These are phyloP conservation scores for Halyomorpha halys DNA, from an alignment of 1,140 invertebrate species.

Conservation along the genomic window DNA sequence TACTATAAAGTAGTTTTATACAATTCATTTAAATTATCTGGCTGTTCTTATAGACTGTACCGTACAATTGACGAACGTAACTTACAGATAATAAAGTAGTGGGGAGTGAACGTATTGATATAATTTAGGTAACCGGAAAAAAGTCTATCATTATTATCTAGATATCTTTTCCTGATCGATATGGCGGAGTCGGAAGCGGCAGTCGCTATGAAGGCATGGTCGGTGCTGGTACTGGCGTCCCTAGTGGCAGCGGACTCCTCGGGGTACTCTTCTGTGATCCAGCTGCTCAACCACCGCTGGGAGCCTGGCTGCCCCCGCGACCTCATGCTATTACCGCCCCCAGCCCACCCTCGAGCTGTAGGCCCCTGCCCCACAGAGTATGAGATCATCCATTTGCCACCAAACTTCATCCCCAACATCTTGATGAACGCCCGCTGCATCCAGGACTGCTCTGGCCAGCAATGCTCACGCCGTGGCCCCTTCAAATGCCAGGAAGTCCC, in stretches of 20 bases:
- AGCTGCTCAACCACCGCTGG: slow-evolving; percentile 14
- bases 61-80: too few species aligned
- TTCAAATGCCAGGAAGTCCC: background rate
- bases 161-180: too few species aligned
- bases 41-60: too few species aligned
- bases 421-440: slow-evolving; percentile 5
- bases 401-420: background rate
- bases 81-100: too few species aligned
- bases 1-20: too few species aligned
- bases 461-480: background rate
- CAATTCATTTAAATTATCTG: too few species aligned
- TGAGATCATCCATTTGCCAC: background rate
- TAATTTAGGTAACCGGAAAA: too few species aligned
- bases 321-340: background rate
- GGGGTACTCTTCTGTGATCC: background rate
- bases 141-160: too few species aligned
- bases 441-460: background rate
- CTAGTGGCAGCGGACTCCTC: background rate
- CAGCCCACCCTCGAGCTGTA: background rate
- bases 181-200: background rate
- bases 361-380: slow-evolving; percentile 4
- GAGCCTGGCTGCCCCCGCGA: background rate
- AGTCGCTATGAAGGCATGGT: slow-evolving; percentile 3
- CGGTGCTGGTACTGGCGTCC: background rate
- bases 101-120: too few species aligned